A percentile compares a stretch with the other conserved stretches of the same genome.
Conservation (phyloP, 37 sponge, comb jelly and placozoan genomes). For the Lycopodina hypogea region DNA sequence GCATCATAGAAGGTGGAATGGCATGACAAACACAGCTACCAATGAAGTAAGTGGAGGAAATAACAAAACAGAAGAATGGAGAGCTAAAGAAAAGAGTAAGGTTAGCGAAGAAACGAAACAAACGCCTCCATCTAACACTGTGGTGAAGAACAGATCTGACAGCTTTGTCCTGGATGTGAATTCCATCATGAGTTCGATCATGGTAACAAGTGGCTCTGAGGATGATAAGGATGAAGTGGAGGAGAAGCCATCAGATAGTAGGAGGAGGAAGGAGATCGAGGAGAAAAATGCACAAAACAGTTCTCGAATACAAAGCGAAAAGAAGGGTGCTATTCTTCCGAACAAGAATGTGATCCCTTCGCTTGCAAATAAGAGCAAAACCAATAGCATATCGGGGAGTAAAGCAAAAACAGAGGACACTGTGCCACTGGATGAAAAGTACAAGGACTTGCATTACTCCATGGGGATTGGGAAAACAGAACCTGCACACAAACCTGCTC, state of each 20-base stretch:
- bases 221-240: background rate
- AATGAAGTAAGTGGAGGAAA: background rate
- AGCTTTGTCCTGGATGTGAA: conserved; percentile 22
- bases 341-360: too few species aligned
- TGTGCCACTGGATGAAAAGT: too few species aligned
- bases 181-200: conserved; percentile 7
- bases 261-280: background rate
- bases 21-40: background rate
- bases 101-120: background rate
- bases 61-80: background rate
- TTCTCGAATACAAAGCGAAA: background rate
- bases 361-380: too few species aligned
- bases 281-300: background rate
- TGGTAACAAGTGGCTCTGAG: background rate
- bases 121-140: background rate
- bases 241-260: background rate
- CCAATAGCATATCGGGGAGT: too few species aligned
- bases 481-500: too few species aligned
- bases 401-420: too few species aligned
- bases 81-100: background rate
- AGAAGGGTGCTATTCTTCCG: background rate
- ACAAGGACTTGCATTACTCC: too few species aligned
- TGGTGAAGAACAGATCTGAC: background rate
- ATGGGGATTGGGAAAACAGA: too few species aligned
- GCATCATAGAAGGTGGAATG: conserved; percentile 2